Conservation (phyloP, 2,797 vertebrate species). For the Gallinago solitaria region DNA sequence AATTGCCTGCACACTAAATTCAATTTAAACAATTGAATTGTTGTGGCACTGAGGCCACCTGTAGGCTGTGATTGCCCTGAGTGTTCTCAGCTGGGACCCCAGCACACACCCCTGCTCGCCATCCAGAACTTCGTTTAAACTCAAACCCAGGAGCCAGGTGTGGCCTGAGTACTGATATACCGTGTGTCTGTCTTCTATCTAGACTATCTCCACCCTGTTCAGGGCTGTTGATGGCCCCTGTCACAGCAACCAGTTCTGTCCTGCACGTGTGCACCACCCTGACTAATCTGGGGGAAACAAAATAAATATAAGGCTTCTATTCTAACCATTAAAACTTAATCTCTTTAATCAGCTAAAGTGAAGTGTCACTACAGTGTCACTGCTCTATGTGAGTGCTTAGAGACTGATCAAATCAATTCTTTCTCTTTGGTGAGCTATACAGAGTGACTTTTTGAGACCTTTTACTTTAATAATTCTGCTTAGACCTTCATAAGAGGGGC, state of each 20-base stretch:
- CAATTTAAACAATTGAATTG: not conserved
- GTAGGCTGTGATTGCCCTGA: not conserved
- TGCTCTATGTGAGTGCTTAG: not conserved
- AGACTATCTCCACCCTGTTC: fast-evolving
- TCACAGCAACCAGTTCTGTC: not conserved
- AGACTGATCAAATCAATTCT: not conserved
- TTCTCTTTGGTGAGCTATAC: not conserved
- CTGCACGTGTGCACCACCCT: fast-evolving
- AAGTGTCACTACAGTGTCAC: not conserved
- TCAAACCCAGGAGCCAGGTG: not conserved
- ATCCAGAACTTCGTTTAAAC: not conserved
- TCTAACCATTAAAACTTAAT: not conserved
- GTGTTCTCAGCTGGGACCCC: not conserved
- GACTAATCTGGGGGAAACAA: fast-evolving
- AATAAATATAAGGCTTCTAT: not conserved
- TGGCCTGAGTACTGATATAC: fast-evolving
- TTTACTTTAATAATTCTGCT: constrained; percentile 14
- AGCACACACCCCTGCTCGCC: fast-evolving
- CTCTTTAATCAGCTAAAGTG: not conserved
- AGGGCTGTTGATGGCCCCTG: not conserved
- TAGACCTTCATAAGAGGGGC: not conserved
- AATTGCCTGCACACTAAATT: not conserved
- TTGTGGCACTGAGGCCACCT: not conserved
- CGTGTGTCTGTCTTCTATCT: not conserved
- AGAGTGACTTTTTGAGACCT: not conserved